Evolutionary conservation across 2,888 invertebrate species (phyloP), one percentile per base, ranked within the genome.

Genomic region (Hirudinaria manillensis): DNA sequence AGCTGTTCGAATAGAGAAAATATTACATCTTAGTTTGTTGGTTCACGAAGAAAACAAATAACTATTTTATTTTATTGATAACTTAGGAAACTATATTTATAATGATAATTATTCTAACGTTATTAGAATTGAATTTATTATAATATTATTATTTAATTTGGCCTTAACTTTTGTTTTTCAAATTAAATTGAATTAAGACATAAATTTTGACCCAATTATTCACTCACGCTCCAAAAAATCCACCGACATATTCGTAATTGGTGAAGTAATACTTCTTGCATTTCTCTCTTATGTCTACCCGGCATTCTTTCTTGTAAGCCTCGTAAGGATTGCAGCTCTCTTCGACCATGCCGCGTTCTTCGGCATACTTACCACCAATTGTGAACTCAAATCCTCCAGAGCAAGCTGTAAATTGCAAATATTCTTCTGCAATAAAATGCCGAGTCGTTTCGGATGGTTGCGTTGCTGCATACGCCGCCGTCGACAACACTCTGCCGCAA

Each of bases 201-300:
- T 38, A n/a, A n/a, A n/a, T n/a, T n/a, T 10, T 1, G 13, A 45
- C 45, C 19, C 13, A 32, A 51, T 71, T 38, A 77, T 83, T 84
- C 82, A 88, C 87, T 78, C 88, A 87, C 79, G 19, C 86, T 67
- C 86, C 87, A 80, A 85, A 86, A 78, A 82, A 87, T 56, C 87
- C 87, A 51, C 87, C 88, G 55, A 88, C 82, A 80, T 88, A 88
- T 71, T 82, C 78, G 80, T 87, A 88, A 61, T 82, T 79, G 3
- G 85, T 84, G 29, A 86, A 83, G 81, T 86, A 87, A 76, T 83
- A 83, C 19, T 86, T 81, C 0, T 80, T 77, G 78, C 87, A 87
- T 38, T 75, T 79, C n/a, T 78, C 29, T 0, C 82, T 78, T 0
- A 83, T 83, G 29, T 77, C 76, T 0, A 83, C 83, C 24, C 77